These are phyloP conservation scores for Hydrolagus colliei DNA, from an alignment of 2,797 vertebrate species.

Conservation along the genomic window DNA sequence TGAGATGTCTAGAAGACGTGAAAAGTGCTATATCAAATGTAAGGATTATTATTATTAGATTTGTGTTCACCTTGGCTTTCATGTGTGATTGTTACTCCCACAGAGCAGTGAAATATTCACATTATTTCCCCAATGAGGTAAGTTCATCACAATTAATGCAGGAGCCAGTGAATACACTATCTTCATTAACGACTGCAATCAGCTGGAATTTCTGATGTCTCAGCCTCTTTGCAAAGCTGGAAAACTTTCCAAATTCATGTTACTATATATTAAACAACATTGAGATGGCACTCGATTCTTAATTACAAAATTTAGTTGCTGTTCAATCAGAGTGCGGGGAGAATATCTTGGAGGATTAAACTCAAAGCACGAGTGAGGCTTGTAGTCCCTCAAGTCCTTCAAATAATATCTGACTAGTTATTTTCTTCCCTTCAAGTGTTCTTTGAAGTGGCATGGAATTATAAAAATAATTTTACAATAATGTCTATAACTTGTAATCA, in stretches of 20 bases:
- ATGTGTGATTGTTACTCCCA: neutral
- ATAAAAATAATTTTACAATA: neutral
- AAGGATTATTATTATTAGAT: neutral
- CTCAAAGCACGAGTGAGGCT: neutral
- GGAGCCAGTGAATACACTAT: neutral
- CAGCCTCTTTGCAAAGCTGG: neutral
- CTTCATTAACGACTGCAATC: neutral
- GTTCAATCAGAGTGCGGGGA: neutral
- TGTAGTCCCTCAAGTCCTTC: neutral
- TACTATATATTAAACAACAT: neutral
- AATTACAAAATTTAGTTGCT: neutral
- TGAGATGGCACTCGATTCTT: neutral
- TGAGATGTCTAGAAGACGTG: too few relatives aligned
- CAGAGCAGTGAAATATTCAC: neutral
- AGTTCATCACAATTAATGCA: neutral
- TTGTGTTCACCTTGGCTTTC: neutral
- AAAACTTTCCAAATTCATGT: neutral
- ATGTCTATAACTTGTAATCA: neutral
- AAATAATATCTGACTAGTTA: slow-evolving; percentile 3
- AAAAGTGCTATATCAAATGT: too few relatives aligned
- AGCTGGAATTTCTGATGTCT: neutral
- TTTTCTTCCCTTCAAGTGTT: neutral
- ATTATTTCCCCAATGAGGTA: neutral
- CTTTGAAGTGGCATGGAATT: neutral
- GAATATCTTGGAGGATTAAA: neutral